Conservation (phyloP, 2,797 vertebrate species). For the Cottoperca gobio region DNA sequence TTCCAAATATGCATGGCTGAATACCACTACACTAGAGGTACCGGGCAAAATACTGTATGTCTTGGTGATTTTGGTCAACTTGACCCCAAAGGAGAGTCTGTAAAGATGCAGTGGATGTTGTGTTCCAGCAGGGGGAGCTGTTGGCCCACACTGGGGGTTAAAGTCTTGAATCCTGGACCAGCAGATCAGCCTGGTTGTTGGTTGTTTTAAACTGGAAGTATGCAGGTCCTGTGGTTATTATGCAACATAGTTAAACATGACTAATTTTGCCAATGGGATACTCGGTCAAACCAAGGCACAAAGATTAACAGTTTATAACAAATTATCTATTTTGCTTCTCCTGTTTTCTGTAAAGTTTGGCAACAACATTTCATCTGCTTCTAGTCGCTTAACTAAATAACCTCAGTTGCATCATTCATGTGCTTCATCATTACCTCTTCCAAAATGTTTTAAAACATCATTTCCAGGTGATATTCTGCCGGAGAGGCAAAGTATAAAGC, state of each 20-base stretch:
- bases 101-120: not conserved
- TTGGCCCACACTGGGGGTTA: not conserved
- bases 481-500: not conserved
- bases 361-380: not conserved
- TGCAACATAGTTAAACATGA: not conserved
- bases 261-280: not conserved
- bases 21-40: not conserved
- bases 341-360: not conserved
- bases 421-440: not conserved
- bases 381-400: not conserved
- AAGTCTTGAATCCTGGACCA: not conserved
- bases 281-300: not conserved
- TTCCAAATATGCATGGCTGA: not conserved
- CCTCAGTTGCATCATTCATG: not conserved
- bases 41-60: not conserved
- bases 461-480: not conserved
- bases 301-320: not conserved
- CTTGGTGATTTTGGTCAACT: not conserved
- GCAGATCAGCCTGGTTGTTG: no score
- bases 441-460: not conserved
- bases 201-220: not conserved
- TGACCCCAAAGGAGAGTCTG: not conserved
- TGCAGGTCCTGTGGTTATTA: not conserved
- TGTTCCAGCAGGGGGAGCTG: constrained; percentile 62
- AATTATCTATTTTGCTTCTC: not conserved